phyloP scores from a whole-genome alignment of 1,140 invertebrate species.

The Drosophila teissieri region DNA sequence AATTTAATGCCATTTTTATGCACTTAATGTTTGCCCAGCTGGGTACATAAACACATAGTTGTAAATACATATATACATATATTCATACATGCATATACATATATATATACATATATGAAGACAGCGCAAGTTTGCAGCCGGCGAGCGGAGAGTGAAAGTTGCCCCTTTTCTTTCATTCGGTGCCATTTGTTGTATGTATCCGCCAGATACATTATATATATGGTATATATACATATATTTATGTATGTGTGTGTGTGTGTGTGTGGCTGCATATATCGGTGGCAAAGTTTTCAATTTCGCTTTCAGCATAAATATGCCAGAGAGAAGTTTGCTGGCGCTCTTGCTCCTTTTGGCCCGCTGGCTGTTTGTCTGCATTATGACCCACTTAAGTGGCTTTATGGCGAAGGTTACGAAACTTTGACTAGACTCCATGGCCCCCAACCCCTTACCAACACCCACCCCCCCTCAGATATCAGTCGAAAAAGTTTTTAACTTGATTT shows the following conservation, averaged over 20 bases:
- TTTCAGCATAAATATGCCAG: conserved; percentile 78
- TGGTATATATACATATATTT: conserved; percentile 1
- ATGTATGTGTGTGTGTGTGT: background rate
- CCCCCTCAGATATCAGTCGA: conserved; percentile 26
- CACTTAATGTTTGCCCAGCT: conserved; percentile 68
- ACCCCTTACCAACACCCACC: background rate
- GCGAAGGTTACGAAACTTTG: conserved; percentile 80
- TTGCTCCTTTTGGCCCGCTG: conserved; percentile 33
- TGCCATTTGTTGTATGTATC: conserved; percentile 39
- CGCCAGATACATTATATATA: conserved; percentile 33
- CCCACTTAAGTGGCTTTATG: conserved; percentile 84
- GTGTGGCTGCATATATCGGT: conserved; percentile 55
- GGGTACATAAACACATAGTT: conserved; percentile 19
- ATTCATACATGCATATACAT: conserved; percentile 14
- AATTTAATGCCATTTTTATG: conserved; percentile 79
- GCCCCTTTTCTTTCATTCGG: conserved; percentile 39
- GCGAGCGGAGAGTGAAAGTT: conserved; percentile 71
- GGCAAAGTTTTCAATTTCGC: conserved; percentile 80
- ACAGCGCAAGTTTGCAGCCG: conserved; percentile 58
- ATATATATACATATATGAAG: conserved; percentile 19
- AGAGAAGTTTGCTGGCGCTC: conserved; percentile 48
- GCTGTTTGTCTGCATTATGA: conserved; percentile 72
- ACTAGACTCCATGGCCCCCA: conserved; percentile 13
- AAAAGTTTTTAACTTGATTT: conserved; percentile 81
- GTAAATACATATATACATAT: conserved; percentile 6